phyloP scores from a whole-genome alignment of 2,113 vertebrate genomes.

The Dipodomys merriami region DNA sequence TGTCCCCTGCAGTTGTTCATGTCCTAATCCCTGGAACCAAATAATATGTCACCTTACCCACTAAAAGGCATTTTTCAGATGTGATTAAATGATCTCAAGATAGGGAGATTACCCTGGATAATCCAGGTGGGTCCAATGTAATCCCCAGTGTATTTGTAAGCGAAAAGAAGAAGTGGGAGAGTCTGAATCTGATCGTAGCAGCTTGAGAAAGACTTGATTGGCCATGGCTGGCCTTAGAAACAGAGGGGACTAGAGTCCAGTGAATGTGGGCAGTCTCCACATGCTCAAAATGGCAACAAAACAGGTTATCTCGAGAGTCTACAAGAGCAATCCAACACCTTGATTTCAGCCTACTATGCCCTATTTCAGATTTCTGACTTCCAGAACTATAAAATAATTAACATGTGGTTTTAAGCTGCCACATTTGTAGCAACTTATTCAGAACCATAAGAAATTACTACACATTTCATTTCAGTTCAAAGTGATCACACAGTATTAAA shows the following conservation, averaged over 20 bases:
- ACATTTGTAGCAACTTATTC: neutral
- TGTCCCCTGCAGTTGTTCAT: neutral
- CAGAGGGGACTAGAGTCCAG: neutral
- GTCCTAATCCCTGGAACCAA: neutral
- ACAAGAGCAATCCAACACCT: neutral
- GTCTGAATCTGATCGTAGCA: neutral
- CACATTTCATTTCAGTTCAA: slow-evolving; percentile 61
- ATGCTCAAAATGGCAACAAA: neutral
- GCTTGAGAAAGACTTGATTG: neutral
- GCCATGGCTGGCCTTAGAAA: neutral
- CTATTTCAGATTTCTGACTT: neutral
- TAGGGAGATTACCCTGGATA: slow-evolving; percentile 37
- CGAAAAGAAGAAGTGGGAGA: neutral
- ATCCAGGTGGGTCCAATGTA: neutral
- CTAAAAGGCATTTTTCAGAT: slow-evolving; percentile 56
- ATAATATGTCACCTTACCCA: neutral
- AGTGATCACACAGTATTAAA: slow-evolving; percentile 58
- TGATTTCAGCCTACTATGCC: neutral
- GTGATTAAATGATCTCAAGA: slow-evolving; percentile 41
- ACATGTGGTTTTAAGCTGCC: neutral
- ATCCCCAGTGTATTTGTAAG: neutral
- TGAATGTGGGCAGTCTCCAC: neutral
- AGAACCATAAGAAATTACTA: neutral
- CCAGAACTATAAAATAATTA: neutral
- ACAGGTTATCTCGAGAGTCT: neutral